Evolutionary conservation across 2,113 vertebrate genomes (phyloP), one percentile per base, ranked within the genome.

Genomic region (Siniperca chuatsi): DNA sequence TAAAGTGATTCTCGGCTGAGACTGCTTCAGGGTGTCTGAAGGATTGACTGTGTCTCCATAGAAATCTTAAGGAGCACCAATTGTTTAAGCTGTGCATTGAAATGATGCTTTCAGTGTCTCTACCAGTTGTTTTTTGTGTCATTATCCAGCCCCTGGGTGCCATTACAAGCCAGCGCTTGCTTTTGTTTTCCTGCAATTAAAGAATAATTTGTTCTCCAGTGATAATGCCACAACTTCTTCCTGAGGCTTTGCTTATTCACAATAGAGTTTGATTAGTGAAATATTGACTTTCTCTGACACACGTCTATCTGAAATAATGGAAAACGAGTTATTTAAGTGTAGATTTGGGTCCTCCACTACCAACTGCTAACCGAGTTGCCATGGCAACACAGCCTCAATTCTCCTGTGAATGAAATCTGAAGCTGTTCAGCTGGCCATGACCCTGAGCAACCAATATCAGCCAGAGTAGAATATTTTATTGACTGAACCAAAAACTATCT

Each of bases 141-240:
- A 72, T 91, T 79, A 87, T 90, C 82, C 75, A 73, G 70, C 74
- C 68, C 25, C 44, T 75, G 84, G 87, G 82, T 83, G 60, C 60
- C 83, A 42, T 82, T 66, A 83, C 73, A 65, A 89, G 70, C 60
- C 79, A 40, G 66, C 42, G 65, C 66, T 87, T 55, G 33, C 71
- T 90, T 87, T 84, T 91, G 79, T 92, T 92, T 91, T 78, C 78
- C 75, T 90, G 87, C 79, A 90, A 92, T 90, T 91, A 93, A 93
- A 94, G 76, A 88, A 79, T 86, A 37, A 85, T 90, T 89, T 87
- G 76, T 86, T 92, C 78, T 87, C 81, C 73, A 88, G 73, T 74
- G 75, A 79, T 42, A 44, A 81, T 0, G 58, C 44, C 37, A 4
- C 60, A 23, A 29, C 50, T 78, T 88, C 61, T 85, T 85, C 71